Conservation (phyloP, 2,888 invertebrate species). For the Stenurella melanura region DNA sequence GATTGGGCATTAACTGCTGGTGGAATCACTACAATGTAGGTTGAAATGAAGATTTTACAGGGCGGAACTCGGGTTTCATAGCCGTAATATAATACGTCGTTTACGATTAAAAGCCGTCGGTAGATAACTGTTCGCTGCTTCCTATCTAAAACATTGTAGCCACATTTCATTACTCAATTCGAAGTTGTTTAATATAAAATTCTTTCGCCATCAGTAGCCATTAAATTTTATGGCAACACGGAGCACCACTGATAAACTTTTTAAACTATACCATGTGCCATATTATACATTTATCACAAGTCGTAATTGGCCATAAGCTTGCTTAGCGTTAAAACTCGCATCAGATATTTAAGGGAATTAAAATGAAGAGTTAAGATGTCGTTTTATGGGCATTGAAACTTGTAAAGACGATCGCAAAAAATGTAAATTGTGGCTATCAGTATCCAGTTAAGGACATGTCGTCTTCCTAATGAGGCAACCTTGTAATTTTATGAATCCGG, state of each 20-base stretch:
- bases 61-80: constrained; percentile 39
- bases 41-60: constrained; percentile 41
- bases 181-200: constrained; percentile 40
- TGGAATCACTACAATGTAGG: constrained; percentile 36
- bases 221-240: constrained; percentile 43
- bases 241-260: constrained; percentile 26
- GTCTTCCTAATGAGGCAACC: too few relatives aligned
- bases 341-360: constrained; percentile 24
- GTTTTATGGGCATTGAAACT: constrained; percentile 9
- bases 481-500: too few relatives aligned
- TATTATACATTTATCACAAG: constrained; percentile 10
- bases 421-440: neutral
- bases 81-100: constrained; percentile 37
- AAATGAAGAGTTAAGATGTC: constrained; percentile 13
- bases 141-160: constrained; percentile 43
- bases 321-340: neutral
- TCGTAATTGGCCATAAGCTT: constrained; percentile 21
- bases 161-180: constrained; percentile 43
- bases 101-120: constrained; percentile 43
- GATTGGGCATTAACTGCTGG: constrained; percentile 30
- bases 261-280: neutral
- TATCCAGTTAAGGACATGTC: too few relatives aligned
- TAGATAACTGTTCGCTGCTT: constrained; percentile 39
- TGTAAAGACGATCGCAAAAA: neutral
- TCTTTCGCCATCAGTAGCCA: constrained; percentile 42